A percentile compares a stretch with the other conserved stretches of the same genome.
These are phyloP conservation scores for Pangasius macronema DNA, from an alignment of 2,797 vertebrate species.

Conservation along the genomic window DNA sequence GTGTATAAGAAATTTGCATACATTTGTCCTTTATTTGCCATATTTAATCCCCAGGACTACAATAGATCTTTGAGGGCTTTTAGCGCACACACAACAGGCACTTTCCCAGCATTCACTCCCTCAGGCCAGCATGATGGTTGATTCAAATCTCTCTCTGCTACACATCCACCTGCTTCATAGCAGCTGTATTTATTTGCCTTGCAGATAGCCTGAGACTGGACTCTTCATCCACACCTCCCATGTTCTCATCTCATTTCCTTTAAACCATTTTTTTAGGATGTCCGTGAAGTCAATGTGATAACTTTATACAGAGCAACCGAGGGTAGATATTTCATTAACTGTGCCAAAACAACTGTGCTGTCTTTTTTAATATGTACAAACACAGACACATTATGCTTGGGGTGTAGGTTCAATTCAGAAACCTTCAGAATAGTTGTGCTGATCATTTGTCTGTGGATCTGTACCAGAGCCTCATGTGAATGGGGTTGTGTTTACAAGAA, in stretches of 20 bases:
- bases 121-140: conserved; percentile 43
- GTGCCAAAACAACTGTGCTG: background rate
- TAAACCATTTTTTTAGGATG: background rate
- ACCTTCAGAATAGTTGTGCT: background rate
- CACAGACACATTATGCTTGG: background rate
- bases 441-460: background rate
- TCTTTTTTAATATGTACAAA: background rate
- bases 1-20: background rate
- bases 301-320: background rate
- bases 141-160: conserved; percentile 34
- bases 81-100: background rate
- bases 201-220: conserved; percentile 32
- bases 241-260: conserved; percentile 25
- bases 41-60: background rate
- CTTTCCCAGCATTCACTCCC: background rate
- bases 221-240: background rate
- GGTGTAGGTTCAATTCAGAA: background rate
- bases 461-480: background rate
- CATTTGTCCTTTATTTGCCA: background rate
- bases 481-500: background rate
- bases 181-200: conserved; percentile 51
- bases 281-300: background rate
- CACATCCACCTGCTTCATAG: conserved; percentile 7
- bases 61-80: background rate
- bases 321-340: background rate